Evolutionary conservation across 2,888 invertebrate genomes (phyloP).

Genomic region (Scrobipalpa costella): DNA sequence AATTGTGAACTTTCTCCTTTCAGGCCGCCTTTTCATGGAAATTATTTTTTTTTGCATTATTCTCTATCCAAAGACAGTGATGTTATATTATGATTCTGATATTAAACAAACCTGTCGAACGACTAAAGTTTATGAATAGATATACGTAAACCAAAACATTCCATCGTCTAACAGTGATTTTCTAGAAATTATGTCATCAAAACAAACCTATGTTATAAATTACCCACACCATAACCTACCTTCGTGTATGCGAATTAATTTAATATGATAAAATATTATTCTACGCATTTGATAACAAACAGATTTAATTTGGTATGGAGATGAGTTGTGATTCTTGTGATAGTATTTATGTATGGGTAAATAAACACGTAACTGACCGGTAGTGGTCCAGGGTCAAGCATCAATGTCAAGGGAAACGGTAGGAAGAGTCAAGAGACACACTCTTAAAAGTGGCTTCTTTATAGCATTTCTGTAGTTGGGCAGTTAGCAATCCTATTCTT

Average conservation of each 20-base stretch:
- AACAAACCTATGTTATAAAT: constrained; percentile 4
- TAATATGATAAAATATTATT: background rate
- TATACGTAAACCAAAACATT: constrained; percentile 36
- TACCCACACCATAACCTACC: background rate
- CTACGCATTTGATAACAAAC: background rate
- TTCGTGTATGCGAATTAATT: background rate
- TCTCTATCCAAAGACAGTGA: background rate
- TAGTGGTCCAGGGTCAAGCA: constrained; percentile 27
- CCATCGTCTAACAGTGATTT: constrained; percentile 35
- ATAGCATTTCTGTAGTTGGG: background rate
- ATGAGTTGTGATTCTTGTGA: background rate
- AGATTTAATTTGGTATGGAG: background rate
- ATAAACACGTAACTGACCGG: background rate
- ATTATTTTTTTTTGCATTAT: background rate
- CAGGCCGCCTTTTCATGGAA: too few species aligned
- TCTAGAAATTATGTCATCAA: constrained; percentile 30
- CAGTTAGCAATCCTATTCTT: too few species aligned
- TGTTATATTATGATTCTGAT: constrained; percentile 32
- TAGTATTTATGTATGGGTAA: background rate
- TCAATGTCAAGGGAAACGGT: constrained; percentile 13
- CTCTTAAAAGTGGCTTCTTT: background rate
- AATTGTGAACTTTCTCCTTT: too few species aligned
- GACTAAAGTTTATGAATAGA: constrained; percentile 34
- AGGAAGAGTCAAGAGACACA: background rate
- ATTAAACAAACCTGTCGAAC: constrained; percentile 42